Evolutionary conservation across 2,888 invertebrate genomes (phyloP), one percentile per base, ranked within the genome.

Genomic region (Malacosoma neustria): DNA sequence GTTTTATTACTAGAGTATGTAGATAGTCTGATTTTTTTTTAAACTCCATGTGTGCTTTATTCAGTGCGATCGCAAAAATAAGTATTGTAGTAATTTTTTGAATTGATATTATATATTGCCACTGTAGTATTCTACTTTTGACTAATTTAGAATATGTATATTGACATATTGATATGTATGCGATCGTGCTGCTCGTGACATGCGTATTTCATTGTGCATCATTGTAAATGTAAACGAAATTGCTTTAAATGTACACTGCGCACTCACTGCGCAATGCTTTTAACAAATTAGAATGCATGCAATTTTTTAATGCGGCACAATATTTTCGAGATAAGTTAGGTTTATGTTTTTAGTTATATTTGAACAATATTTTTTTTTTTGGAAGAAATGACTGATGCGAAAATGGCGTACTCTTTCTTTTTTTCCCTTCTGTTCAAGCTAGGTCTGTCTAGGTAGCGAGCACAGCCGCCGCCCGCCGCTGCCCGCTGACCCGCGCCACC

Each of bases 361-460:
- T 48, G 61, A 62, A 62, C 58, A 64, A 50, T 49, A 46, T 60
- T 44, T 47, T 57, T 76, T 60, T 44, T 47, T 57, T 76, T 77
- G 71, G 79, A 76, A 77, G 79, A 84, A 77, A 77, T 77, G 71
- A 86, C 82, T 86, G 82, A 86, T 84, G 72, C 81, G 80, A 72
- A 72, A 82, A 69, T 63, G 72, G 75, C 82, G 77, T 76, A 72
- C 71, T 79, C 70, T 81, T 82, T 84, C 73, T 75, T 79, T 77
- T 73, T 77, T 79, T 66, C 79, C 77, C 76, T 72, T 86, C 72
- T 85, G 84, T 85, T 87, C 81, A 85, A 86, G 84, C 84, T 84
- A 86, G 87, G 86, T 87, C 82, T 81, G 82, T 85, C 80, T 84
- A 87, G 86, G 85, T 85, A 79, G 84, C 72, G 70, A 59, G 67